phyloP scores from a whole-genome alignment of 2,113 vertebrate species.

The Cheirogaleus medius region DNA sequence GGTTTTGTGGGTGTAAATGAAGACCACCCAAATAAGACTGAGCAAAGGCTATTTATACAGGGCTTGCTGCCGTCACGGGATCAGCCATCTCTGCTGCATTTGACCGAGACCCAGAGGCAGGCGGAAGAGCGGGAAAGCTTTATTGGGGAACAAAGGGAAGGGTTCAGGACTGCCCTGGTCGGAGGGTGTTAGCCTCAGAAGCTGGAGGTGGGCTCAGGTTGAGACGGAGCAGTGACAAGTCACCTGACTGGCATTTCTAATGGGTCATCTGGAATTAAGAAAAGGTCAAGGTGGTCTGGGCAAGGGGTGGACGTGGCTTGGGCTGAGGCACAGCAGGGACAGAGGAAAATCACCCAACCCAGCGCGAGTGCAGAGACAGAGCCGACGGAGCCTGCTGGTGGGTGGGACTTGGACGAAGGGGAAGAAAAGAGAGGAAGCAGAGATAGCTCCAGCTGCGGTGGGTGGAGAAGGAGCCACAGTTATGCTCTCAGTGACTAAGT shows the following conservation, averaged over 20 bases:
- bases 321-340: neutral
- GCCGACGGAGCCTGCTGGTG: neutral
- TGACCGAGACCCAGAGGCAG: neutral
- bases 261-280: neutral
- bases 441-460: neutral
- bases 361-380: neutral
- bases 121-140: too few relatives aligned
- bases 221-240: neutral
- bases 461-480: neutral
- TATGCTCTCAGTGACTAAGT: neutral
- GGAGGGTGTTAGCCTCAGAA: neutral
- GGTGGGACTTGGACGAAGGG: neutral
- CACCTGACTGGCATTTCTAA: neutral
- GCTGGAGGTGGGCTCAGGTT: neutral
- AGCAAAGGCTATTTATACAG: neutral
- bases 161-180: neutral
- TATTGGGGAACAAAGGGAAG: accelerated
- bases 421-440: neutral
- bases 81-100: accelerated
- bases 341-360: neutral
- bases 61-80: neutral
- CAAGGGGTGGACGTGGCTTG: too few relatives aligned
- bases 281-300: neutral
- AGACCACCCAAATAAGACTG: neutral
- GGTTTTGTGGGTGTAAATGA: neutral